A percentile compares a stretch with the other conserved stretches of the same genome.
These are phyloP conservation scores for Toxotes lorentzi DNA, from an alignment of 2,797 vertebrate genomes.

Conservation along the genomic window DNA sequence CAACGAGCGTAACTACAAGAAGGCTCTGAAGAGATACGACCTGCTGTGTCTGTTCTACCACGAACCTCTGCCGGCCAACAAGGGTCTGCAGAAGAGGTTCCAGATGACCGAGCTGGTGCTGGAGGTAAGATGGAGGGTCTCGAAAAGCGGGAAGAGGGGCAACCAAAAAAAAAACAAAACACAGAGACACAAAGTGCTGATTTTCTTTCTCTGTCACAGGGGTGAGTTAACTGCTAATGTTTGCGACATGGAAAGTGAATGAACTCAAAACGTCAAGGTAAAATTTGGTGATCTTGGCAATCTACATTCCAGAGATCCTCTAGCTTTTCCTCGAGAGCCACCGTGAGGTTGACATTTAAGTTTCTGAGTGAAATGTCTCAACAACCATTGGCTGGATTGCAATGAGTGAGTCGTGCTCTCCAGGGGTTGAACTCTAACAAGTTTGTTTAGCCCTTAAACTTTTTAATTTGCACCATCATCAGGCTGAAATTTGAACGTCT, in stretches of 20 bases:
- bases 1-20: constrained; percentile 94
- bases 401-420: too few relatives aligned
- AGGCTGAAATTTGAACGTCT: too few relatives aligned
- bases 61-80: constrained; percentile 88
- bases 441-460: too few relatives aligned
- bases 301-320: not conserved
- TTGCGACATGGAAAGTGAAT: too few relatives aligned
- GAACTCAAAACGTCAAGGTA: too few relatives aligned
- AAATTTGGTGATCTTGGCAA: not conserved
- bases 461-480: too few relatives aligned
- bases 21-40: constrained; percentile 92
- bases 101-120: constrained; percentile 95
- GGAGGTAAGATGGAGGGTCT: constrained; percentile 88
- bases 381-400: too few relatives aligned
- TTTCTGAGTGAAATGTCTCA: too few relatives aligned
- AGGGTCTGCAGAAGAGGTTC: constrained; percentile 91
- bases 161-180: not conserved
- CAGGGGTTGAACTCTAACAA: too few relatives aligned
- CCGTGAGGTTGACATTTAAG: too few relatives aligned
- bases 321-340: too few relatives aligned
- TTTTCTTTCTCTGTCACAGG: not conserved
- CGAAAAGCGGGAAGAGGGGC: too few relatives aligned
- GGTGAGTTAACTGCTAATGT: not conserved
- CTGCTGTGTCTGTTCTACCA: constrained; percentile 94
- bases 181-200: not conserved